Base-by-base conservation (phyloP, 2,797 vertebrate species). In the Menidia menidia region DNA sequence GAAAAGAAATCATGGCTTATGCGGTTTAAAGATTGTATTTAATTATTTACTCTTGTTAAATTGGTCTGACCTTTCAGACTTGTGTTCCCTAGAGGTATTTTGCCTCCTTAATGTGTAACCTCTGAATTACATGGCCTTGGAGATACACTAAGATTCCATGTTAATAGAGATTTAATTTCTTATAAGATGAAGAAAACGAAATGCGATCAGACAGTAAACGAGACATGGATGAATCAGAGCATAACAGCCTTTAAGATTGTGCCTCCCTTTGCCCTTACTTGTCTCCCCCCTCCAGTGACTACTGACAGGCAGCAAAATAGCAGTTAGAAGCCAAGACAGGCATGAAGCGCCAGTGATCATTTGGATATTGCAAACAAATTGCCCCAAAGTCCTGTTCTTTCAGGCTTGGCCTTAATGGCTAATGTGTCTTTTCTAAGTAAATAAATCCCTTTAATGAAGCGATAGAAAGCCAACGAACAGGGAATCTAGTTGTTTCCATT, bases 301-400 rank as follows among this genome's bases (percentile, higher is more conserved):
- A 44, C 48, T 25, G 39, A 44, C 50, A 68, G 31, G 4, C 41
- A 19, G 15, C 18, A 58, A 60, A 63, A 18, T 59, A 30, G 52
- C 60, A 58, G 47, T 68, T 65, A 35, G 25, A 68, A 60, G 62
- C 31, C 30, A 11, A 70, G 64, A 65, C 31, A 13, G 0, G 1
- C 60, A n/a, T 45, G 52, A 73, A 76, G 59, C 25, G 35, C 11
- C 19, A 42, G 44, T 10, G 15, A 51, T 61, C n/a, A 62, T 71
- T 64, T 70, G 31, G 64, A 61, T 65, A 64, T 39, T 51, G 51
- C 19, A 56, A 48, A 68, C 33, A 71, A 61, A 69, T 71, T 63
- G 3, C 14, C 30, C 54, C 12, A 43, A 35, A 71, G 68, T 73
- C 16, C 42, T 30, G 45, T 57, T 66, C 64, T 52, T 60, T 72